Percentiles rank a stretch among this genome's conserved stretches.
Evolutionary conservation across 1,140 invertebrate species (phyloP).

Genomic region (Planococcus citri): DNA sequence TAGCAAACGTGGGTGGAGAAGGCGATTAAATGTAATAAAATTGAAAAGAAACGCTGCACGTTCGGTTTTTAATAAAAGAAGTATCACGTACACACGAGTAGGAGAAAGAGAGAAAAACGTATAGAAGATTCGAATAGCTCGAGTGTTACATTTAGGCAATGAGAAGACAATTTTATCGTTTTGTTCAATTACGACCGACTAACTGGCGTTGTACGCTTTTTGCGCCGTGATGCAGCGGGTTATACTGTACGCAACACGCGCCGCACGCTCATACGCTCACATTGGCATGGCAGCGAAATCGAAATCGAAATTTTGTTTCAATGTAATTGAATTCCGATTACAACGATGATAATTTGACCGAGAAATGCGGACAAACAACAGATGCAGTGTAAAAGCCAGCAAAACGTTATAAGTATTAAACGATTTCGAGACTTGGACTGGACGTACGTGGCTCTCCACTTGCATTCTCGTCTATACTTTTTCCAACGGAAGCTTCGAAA

Average conservation of each 20-base stretch:
- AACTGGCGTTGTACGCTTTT: not conserved
- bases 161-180: constrained; percentile 7
- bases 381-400: not conserved
- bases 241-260: not conserved
- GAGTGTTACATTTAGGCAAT: not conserved
- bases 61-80: constrained; percentile 18
- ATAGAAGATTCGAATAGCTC: not conserved
- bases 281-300: not conserved
- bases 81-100: not conserved
- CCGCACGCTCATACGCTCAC: not conserved
- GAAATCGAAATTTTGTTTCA: constrained; percentile 15
- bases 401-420: constrained; percentile 5
- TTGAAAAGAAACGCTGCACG: not conserved
- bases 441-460: too few species aligned
- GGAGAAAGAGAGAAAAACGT: not conserved
- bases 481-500: too few species aligned
- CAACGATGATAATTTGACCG: not conserved
- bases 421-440: too few species aligned
- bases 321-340: constrained; percentile 19
- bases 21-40: constrained; percentile 4
- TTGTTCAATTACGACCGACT: constrained; percentile 6
- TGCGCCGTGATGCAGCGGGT: not conserved
- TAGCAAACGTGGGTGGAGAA: not conserved
- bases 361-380: constrained; percentile 5
- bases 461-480: too few species aligned